Evolutionary conservation across 2,797 vertebrate genomes (phyloP), one percentile per base, ranked within the genome.

Genomic region (Esox masquinongy): DNA sequence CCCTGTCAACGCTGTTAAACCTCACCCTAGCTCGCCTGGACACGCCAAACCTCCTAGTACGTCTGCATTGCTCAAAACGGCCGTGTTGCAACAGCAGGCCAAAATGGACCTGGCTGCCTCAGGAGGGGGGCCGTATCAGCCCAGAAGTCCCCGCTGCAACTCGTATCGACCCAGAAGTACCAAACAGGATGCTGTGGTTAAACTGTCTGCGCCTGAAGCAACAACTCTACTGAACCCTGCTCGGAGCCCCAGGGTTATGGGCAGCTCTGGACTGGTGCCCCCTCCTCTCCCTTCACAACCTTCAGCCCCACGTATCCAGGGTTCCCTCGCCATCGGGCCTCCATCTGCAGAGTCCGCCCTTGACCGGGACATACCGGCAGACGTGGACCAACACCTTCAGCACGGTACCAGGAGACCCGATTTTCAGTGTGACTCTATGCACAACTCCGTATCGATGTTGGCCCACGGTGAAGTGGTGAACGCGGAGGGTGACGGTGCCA

Each of bases 1-100:
- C 75, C 95, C 95, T 1, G 86, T 97, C 70, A 95, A 95, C 0
- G 92, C 96, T 16, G 95, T 96, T 43, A 95, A 94, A 92, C 95
- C 95, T 73, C 95, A 96, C 87, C 92, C 96, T 87, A 95, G 92
- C 92, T 94, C 94, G 79, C 93, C 89, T 1, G 94, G 94, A 83
- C 91, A 91, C 63, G 92, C 88, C 87, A 95, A 95, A 83, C 88
- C 94, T 17, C 90, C 94, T 0, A 94, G 92, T 85, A 92, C 94
- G 81, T 96, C 95, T 75, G 85, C 93, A 0, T 88, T 95, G 82
- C 77, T 94, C 5, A 96, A 96, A 92, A 89, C 93, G 26, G 92
- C 93, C 0, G 89, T 95, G 79, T 86, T 95, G 78, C 95, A 95
- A 91, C 95, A 95, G 77, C 94, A 95, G 85, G 94, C 93, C 74